Evolutionary conservation across 2,888 invertebrate species (phyloP).

Genomic region (Polymixis lichenea): DNA sequence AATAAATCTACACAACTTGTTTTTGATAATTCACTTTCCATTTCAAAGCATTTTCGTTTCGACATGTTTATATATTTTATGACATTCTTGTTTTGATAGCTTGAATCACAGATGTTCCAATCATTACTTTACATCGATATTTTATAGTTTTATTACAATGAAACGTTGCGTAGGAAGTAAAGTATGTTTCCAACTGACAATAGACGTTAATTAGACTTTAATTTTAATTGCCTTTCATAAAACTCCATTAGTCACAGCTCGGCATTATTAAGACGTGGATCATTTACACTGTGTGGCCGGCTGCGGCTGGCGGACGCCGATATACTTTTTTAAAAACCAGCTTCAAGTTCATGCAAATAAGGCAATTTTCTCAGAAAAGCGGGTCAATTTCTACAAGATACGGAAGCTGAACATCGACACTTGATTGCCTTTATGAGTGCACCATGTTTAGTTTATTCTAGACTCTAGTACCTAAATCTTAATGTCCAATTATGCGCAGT

Average conservation of each 20-base stretch:
- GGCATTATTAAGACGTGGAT: slow-evolving; percentile 36
- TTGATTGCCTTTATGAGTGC: slow-evolving; percentile 70
- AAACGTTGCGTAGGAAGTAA: slow-evolving; percentile 17
- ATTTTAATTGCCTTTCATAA: slow-evolving; percentile 48
- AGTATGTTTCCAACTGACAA: slow-evolving; percentile 5
- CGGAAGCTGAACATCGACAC: slow-evolving; percentile 71
- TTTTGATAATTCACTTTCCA: slow-evolving; percentile 61
- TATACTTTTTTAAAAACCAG: slow-evolving; percentile 70
- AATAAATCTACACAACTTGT: slow-evolving; percentile 56
- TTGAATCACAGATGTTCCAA: background rate
- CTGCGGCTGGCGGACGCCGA: slow-evolving; percentile 35
- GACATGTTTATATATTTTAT: slow-evolving; percentile 46
- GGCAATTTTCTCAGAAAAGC: slow-evolving; percentile 81
- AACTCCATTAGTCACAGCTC: slow-evolving; percentile 40
- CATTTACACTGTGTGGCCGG: slow-evolving; percentile 48
- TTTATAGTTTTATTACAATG: background rate
- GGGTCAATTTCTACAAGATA: slow-evolving; percentile 81
- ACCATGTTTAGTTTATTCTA: slow-evolving; percentile 45
- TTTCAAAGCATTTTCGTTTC: slow-evolving; percentile 49
- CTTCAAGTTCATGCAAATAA: slow-evolving; percentile 78
- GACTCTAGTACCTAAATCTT: background rate
- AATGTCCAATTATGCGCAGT: slow-evolving; percentile 9
- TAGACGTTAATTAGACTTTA: slow-evolving; percentile 23
- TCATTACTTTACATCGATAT: slow-evolving; percentile 1
- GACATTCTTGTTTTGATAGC: slow-evolving; percentile 33